Base-by-base conservation (phyloP, 1,140 invertebrate genomes). In the Trachymyrmex cornetzi region DNA sequence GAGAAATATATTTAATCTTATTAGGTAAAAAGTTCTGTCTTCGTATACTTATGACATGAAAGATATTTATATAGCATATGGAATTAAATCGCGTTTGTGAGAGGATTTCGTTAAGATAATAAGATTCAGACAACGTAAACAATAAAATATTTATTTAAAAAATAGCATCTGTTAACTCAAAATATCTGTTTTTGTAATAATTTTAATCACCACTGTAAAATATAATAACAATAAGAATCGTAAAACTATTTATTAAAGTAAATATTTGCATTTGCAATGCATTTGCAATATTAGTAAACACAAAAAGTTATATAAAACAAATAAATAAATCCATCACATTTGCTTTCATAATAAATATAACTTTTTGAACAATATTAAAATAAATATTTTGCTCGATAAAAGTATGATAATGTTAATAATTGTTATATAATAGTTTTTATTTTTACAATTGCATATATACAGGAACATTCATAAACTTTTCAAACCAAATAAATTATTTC, bases 261-360 rank as follows among this genome's bases (percentile, higher is more conserved):
- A 72, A 72, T 5, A 24, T 44, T 69, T 34, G 14, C 48, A 81
- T 57, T 81, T 82, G 77, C n/a, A 82, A 59, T 34, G 6, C 1
- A 27, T 1, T 34, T 34, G 6, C 1, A 27, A 1, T 34, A 44
- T 74, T 74, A 74, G 72, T 72, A 71, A 71, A 71, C 30, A 57
- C 57, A 81, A 82, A 72, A 82, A 72, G 24, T 59, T 30, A 22
- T 16, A 30, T 72, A 72, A 57, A 59, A 57, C 27, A 44, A 69
- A 64, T 30, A 72, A 71, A 14, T 12, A 27, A 11, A 24, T 57
- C 24, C 34, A 1, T 57, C 16, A 6, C 22, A 22, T 38, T 82
- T 63, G 7, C 24, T 61, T 50, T n/a, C 38, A 75, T 16, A 44
- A 12, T 48, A 5, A 69, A 44, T 84, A 72, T 53, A 6, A 82